Conservation (phyloP, 2,797 vertebrate genomes). For the Myoxocephalus aenaeus region DNA sequence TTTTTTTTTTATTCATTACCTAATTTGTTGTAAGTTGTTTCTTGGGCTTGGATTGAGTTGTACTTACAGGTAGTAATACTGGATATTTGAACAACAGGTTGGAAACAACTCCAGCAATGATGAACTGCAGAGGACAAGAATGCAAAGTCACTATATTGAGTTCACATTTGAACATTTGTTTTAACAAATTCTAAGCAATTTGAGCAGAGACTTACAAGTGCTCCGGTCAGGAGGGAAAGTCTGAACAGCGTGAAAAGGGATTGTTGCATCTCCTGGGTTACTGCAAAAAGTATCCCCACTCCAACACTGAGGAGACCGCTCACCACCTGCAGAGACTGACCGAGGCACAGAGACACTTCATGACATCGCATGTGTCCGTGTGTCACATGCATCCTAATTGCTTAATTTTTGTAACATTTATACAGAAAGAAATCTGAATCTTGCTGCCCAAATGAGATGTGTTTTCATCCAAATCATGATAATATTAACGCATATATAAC, state of each 20-base stretch:
- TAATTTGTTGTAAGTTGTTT: not conserved
- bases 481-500: not conserved
- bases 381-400: not conserved
- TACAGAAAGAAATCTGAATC: not conserved
- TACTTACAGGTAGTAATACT: conserved; percentile 71
- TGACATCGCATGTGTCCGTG: not conserved
- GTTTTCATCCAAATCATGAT: not conserved
- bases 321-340: conserved; percentile 78
- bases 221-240: conserved; percentile 78
- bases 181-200: not conserved
- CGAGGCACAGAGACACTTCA: not conserved
- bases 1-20: not conserved
- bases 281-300: conserved; percentile 76
- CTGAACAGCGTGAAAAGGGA: conserved; percentile 74
- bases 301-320: conserved; percentile 79
- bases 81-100: conserved; percentile 77
- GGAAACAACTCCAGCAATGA: conserved; percentile 73
- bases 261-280: fast-evolving
- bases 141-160: not conserved
- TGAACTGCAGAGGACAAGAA: conserved; percentile 68
- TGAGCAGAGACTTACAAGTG: conserved; percentile 65
- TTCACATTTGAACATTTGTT: not conserved
- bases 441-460: not conserved
- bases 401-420: not conserved
- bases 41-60: not conserved